Base-by-base conservation (phyloP, 2,888 invertebrate species). In the Tanypteryx hageni region DNA sequence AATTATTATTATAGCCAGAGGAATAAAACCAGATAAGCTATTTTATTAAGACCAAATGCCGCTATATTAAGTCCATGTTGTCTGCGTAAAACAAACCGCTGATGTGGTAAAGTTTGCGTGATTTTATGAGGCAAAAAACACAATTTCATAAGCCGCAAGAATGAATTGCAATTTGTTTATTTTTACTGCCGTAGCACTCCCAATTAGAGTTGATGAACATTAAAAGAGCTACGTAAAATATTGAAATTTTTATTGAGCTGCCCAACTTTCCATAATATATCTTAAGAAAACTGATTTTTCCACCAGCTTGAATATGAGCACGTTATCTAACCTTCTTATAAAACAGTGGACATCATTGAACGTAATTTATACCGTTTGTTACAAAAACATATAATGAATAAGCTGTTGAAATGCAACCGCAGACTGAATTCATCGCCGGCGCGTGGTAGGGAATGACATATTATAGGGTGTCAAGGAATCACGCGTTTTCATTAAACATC, bases 401-500 rank as follows among this genome's bases (percentile, higher is more conserved):
- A 44, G 3, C 76, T 22, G 27, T 76, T 27, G 27, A 76, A 27
- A 27, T 4, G 5, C n/a, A 68, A n/a, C 68, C 22, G 18, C 68
- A 68, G 11, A 68, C n/a, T 11, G 76, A 76, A 76, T 76, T 11
- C 22, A 76, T 13, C 11, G 27, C 0, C 22, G 76, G 0, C 4
- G 10, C 22, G 76, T 27, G 76, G 22, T 22, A 76, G 76, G 27
- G 76, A 76, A 27, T 76, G 27, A 27, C 22, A 27, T 22, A 13
- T 76, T 76, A 27, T 76, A 27, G 76, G 22, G 27, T 76, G 76
- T 76, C 76, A 76, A 76, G 76, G 76, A 76, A 76, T 76, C 44
- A 44, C 44, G 44, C 44, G 44, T 44, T 22, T 76, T 76, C 18
- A 27, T 76, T 27, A 27, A 18, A 76, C 27, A 76, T 27, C 76